These are phyloP conservation scores for Spea bombifrons DNA, from an alignment of 2,113 vertebrate genomes.

Conservation along the genomic window DNA sequence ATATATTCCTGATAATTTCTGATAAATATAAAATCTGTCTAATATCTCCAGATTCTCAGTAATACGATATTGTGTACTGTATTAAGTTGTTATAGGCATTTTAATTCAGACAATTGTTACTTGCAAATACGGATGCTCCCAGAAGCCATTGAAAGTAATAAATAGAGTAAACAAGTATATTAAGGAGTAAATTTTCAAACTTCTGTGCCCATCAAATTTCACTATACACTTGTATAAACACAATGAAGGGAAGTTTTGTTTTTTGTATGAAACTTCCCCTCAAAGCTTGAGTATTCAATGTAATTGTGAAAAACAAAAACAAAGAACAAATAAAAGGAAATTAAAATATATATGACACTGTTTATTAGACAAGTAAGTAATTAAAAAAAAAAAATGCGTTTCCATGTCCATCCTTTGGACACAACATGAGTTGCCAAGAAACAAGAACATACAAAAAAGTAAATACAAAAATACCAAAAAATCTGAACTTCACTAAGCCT, in stretches of 20 bases:
- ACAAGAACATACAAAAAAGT: too few species aligned
- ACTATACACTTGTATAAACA: conserved; percentile 40
- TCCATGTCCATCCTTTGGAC: too few species aligned
- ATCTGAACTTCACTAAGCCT: too few species aligned
- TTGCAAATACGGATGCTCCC: too few species aligned
- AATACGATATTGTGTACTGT: too few species aligned
- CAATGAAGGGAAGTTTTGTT: conserved; percentile 48
- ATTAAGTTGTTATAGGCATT: too few species aligned
- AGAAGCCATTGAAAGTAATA: conserved; percentile 11
- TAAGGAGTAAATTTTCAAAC: conserved; percentile 38
- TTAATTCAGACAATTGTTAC: too few species aligned
- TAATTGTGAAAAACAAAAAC: conserved; percentile 41
- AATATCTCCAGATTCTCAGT: too few species aligned
- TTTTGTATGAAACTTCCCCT: conserved; percentile 47
- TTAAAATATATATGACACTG: conserved; percentile 39
- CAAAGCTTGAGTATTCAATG: conserved; percentile 31
- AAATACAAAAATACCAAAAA: too few species aligned
- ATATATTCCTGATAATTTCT: too few species aligned
- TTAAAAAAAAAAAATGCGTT: background rate
- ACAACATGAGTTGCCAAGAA: too few species aligned
- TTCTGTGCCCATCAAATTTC: conserved; percentile 14
- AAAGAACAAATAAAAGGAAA: conserved; percentile 42
- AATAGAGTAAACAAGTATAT: conserved; percentile 37
- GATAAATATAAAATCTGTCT: too few species aligned
- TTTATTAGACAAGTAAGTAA: conserved; percentile 16